These are phyloP conservation scores for Ianthella basta DNA, from an alignment of 37 sponge, comb jelly and placozoan species.

Conservation along the genomic window DNA sequence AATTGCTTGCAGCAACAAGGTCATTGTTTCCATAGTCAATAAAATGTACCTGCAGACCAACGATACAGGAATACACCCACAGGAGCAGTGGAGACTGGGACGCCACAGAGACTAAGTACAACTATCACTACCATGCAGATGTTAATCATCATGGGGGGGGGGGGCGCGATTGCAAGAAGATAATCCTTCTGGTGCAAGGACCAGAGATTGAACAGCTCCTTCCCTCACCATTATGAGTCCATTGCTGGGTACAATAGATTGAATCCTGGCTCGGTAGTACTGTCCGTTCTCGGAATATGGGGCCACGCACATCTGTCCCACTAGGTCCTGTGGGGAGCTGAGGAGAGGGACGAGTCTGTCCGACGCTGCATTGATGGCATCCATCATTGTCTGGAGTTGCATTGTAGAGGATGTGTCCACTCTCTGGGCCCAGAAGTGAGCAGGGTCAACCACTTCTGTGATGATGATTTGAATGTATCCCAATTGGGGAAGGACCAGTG, in stretches of 20 bases:
- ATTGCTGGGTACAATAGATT: background rate
- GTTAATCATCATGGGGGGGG: background rate
- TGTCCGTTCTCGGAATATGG: constrained; percentile 61
- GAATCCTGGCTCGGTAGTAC: constrained; percentile 73
- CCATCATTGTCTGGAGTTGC: constrained; percentile 42
- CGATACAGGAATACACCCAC: background rate
- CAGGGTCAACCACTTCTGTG: constrained; percentile 74
- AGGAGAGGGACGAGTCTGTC: constrained; percentile 32
- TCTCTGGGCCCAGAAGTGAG: constrained; percentile 88
- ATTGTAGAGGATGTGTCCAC: constrained; percentile 13
- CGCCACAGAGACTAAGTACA: background rate
- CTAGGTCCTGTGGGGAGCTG: constrained; percentile 29
- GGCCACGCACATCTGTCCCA: constrained; percentile 76
- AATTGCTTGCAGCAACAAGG: constrained; percentile 37
- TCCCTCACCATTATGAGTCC: background rate
- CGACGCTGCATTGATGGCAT: constrained; percentile 35
- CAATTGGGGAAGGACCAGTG: constrained; percentile 42
- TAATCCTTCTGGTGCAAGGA: too few species aligned
- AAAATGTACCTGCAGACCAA: constrained; percentile 60
- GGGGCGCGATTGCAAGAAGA: too few species aligned
- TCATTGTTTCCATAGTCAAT: constrained; percentile 90
- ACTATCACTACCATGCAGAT: background rate
- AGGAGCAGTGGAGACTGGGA: background rate
- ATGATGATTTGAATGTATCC: constrained; percentile 57
- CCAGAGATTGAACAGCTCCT: too few species aligned